A percentile compares a stretch with the other conserved stretches of the same genome.
Conservation (phyloP, 2,888 invertebrate species). For the Bombyx huttoni region DNA sequence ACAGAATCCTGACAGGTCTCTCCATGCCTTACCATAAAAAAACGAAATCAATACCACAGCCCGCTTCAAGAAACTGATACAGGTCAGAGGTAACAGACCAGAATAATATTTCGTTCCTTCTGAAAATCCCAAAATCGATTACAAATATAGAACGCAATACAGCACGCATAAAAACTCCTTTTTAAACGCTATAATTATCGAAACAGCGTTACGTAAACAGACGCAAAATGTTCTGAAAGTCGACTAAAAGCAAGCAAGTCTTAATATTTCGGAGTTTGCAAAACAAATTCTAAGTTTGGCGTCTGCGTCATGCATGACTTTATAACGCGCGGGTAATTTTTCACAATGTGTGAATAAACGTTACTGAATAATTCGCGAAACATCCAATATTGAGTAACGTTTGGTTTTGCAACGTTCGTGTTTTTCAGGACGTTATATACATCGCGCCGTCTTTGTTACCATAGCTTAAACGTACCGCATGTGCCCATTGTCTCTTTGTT, state of each 20-base stretch:
- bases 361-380: neutral
- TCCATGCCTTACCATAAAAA: no score
- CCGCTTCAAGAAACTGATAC: no score
- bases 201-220: slow-evolving; percentile 1
- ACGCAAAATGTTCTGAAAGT: slow-evolving; percentile 2
- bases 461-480: no score
- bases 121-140: no score
- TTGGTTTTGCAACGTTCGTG: neutral
- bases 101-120: no score
- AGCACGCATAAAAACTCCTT: neutral
- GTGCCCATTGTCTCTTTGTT: no score
- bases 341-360: neutral
- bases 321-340: slow-evolving; percentile 6
- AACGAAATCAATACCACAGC: no score
- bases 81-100: no score
- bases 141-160: no score
- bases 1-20: no score
- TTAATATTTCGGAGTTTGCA: slow-evolving; percentile 2
- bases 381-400: neutral
- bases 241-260: neutral
- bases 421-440: neutral
- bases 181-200: neutral
- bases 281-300: slow-evolving; percentile 4
- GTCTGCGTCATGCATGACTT: slow-evolving; percentile 5
- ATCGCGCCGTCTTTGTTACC: no score